Evolutionary conservation across 2,888 invertebrate genomes (phyloP), one percentile per base, ranked within the genome.

Genomic region (Emesis castigata): DNA sequence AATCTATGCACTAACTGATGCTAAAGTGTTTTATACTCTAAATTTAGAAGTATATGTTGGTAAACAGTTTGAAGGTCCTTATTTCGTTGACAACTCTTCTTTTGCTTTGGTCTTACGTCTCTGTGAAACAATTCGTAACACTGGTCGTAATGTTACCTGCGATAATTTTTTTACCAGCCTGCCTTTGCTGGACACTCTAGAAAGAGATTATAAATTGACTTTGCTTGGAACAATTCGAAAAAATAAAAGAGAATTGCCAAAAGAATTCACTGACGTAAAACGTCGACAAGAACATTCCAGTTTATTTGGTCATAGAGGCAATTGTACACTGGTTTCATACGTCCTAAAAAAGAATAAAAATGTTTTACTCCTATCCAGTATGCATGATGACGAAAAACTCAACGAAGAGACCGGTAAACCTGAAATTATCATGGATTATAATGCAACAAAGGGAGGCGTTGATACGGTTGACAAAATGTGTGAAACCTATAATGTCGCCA

Each of bases 1-100:
- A 82, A 83, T 84, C 20, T 78, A 79, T n/a, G 69, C 82, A 0
- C 22, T 84, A 62, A 66, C 61, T 14, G 86, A 85, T 75, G 82
- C 82, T 8, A 79, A 77, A 78, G 75, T 61, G 62, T 84, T 80
- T 78, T 81, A 82, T 69, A 76, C 76, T 11, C 26, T 29, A 11
- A 75, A 56, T 31, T 64, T 85, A 68, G 82, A 83, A 74, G 75
- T 84, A 18, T 83, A 83, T 69, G 53, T 70, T 9, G 80, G 80
- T 5, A 80, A 77, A 53, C 76, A 64, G 18, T 29, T 18, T 29
- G 72, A 72, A 2, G 70, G 61, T 39, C 22, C 58, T 39, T 2
- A 39, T 39, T 39, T 39, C 39, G 39, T 39, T 2, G 39, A 39
- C 39, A 39, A 39, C 6, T 14, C 9, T 26, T 26, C 26, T 14